phyloP scores from a whole-genome alignment of 2,888 invertebrate genomes.

The Loripinus fragilis region DNA sequence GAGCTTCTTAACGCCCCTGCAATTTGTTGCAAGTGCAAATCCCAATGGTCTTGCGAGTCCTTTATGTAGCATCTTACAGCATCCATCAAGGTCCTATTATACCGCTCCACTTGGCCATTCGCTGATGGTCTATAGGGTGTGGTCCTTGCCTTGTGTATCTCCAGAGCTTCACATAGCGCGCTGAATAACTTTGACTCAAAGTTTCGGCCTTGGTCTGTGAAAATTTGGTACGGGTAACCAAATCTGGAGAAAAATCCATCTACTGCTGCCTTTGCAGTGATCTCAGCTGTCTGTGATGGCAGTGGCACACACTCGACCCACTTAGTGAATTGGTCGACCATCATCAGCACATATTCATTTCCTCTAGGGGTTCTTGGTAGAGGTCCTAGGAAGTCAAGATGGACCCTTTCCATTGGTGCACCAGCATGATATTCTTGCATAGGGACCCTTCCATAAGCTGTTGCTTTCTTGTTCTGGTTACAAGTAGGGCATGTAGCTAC shows the following conservation, averaged over 20 bases:
- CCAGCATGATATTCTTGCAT: constrained; percentile 15
- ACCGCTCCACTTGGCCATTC: constrained; percentile 44
- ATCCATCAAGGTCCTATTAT: constrained; percentile 30
- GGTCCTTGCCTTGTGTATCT: constrained; percentile 38
- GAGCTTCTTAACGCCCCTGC: constrained; percentile 26
- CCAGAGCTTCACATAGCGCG: constrained; percentile 25
- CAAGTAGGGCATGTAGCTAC: not conserved
- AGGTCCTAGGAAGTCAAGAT: constrained; percentile 16
- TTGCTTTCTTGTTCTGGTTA: constrained; percentile 12
- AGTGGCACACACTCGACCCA: constrained; percentile 49
- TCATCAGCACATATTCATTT: constrained; percentile 33
- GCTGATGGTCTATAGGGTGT: constrained; percentile 41
- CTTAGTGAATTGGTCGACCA: constrained; percentile 57
- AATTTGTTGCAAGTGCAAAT: constrained; percentile 18
- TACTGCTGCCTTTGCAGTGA: constrained; percentile 42
- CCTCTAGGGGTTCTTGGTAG: constrained; percentile 6
- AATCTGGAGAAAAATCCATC: constrained; percentile 40
- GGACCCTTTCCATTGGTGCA: constrained; percentile 13
- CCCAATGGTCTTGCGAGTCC: constrained; percentile 18
- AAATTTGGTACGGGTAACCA: constrained; percentile 20
- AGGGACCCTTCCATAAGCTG: not conserved
- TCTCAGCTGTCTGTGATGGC: constrained; percentile 45
- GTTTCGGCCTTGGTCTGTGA: constrained; percentile 34
- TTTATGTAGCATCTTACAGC: constrained; percentile 21
- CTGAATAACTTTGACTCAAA: constrained; percentile 27